Conservation (phyloP, 2,113 vertebrate species). For the Triplophysa dalaica region DNA sequence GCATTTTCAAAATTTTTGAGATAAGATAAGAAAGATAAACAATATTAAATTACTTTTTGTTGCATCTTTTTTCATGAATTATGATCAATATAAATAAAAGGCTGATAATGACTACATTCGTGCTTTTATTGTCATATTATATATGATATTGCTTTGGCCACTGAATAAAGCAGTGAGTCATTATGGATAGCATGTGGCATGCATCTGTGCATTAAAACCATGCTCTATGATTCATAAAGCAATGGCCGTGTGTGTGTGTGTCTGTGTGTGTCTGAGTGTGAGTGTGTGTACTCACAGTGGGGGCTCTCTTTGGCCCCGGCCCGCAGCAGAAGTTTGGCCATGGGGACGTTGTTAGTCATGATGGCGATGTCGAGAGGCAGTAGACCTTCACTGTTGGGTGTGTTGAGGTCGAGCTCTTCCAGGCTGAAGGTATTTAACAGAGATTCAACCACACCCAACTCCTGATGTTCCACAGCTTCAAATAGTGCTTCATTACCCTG, state of each 20-base stretch:
- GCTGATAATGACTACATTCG: neutral
- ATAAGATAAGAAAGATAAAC: too few species aligned
- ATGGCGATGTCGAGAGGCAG: constrained; percentile 88
- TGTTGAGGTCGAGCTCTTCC: constrained; percentile 90
- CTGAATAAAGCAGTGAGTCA: neutral
- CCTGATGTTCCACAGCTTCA: constrained; percentile 89
- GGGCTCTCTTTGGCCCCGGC: constrained; percentile 89
- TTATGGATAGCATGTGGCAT: constrained; percentile 24
- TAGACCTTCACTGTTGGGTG: constrained; percentile 89
- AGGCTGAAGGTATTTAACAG: constrained; percentile 84
- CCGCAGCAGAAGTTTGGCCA: constrained; percentile 83
- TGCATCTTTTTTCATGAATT: neutral
- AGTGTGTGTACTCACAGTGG: constrained; percentile 81
- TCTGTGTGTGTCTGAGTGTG: constrained; percentile 1
- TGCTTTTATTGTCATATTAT: neutral
- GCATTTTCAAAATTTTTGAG: too few species aligned
- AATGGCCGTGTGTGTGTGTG: constrained; percentile 2
- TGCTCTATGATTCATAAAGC: constrained; percentile 35
- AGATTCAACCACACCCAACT: constrained; percentile 83
- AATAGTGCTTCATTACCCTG: constrained; percentile 86
- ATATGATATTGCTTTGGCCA: neutral
- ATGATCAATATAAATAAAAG: neutral
- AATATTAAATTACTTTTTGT: neutral
- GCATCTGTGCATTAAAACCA: constrained; percentile 23
- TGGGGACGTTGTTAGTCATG: constrained; percentile 91